A percentile compares a stretch with the other conserved stretches of the same genome.
phyloP scores from a whole-genome alignment of 2,888 invertebrate genomes.

The Emesis castigata region DNA sequence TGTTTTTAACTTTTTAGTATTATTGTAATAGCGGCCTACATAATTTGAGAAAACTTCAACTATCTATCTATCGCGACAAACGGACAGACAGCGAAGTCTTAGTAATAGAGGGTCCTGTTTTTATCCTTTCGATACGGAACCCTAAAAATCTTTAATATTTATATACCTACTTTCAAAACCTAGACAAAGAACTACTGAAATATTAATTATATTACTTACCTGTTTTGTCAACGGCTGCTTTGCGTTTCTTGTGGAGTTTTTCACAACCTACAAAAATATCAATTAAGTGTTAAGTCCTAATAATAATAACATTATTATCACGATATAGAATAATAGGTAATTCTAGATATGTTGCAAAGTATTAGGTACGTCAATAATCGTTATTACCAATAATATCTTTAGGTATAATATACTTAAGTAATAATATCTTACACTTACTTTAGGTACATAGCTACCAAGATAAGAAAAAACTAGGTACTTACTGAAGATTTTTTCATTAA shows the following conservation, averaged over 20 bases:
- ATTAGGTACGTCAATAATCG: not conserved
- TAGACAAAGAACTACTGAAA: not conserved
- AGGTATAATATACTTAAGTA: not conserved
- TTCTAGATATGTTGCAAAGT: not conserved
- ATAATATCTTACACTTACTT: not conserved
- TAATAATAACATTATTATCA: not conserved
- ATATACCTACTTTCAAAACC: not conserved
- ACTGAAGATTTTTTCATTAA: not conserved
- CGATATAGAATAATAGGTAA: not conserved
- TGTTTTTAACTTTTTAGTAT: not conserved
- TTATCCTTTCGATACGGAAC: not conserved
- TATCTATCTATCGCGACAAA: not conserved
- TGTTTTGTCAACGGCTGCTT: not conserved
- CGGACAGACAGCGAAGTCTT: not conserved
- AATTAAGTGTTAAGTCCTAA: not conserved
- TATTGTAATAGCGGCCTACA: not conserved
- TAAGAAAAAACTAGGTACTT: not conserved
- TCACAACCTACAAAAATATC: not conserved
- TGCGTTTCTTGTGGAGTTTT: not conserved
- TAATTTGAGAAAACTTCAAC: not conserved
- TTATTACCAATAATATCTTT: not conserved
- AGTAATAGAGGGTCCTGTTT: not conserved
- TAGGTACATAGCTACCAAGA: not conserved
- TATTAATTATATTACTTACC: not conserved
- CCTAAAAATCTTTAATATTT: not conserved